A percentile compares a stretch with the other conserved stretches of the same genome.
phyloP scores from a whole-genome alignment of 23 tunicate genomes.

The Trididemnum miniatum region DNA sequence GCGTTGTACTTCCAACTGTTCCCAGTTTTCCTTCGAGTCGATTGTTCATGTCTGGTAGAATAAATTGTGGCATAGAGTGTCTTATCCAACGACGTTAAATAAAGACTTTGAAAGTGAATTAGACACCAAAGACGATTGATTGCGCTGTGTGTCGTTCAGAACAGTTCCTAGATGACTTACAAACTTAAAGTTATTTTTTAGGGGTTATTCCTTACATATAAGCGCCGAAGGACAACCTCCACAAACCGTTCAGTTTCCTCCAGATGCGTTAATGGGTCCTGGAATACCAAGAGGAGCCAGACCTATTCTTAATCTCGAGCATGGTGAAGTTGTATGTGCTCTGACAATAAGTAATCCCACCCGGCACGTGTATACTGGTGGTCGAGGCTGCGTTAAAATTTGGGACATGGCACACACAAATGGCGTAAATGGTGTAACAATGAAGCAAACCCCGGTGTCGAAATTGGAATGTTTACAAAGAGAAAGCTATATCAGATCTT shows the following conservation, averaged over 20 bases:
- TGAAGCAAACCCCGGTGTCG: slow-evolving; percentile 82
- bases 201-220: slow-evolving; percentile 80
- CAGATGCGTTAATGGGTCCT: slow-evolving; percentile 81
- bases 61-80: too few species aligned
- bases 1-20: too few species aligned
- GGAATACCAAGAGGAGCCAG: slow-evolving; percentile 85
- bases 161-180: too few species aligned
- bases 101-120: too few species aligned
- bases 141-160: too few species aligned
- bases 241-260: slow-evolving; percentile 89
- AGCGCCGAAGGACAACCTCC: slow-evolving; percentile 93
- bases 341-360: slow-evolving; percentile 94
- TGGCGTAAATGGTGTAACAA: slow-evolving; percentile 26
- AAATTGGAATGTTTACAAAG: slow-evolving; percentile 84
- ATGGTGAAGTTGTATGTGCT: slow-evolving; percentile 98
- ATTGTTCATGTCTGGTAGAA: too few species aligned
- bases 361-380: slow-evolving; percentile 92
- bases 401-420: slow-evolving; percentile 81
- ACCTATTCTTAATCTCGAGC: slow-evolving; percentile 65
- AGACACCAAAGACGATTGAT: too few species aligned
- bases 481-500: slow-evolving; percentile 89
- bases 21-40: too few species aligned
- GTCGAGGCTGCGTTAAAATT: slow-evolving; percentile 94
- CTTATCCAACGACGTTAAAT: too few species aligned
- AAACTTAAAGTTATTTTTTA: not conserved